A percentile compares a stretch with the other conserved stretches of the same genome.
phyloP scores from a whole-genome alignment of 2,797 vertebrate species.

The Helostoma temminkii region DNA sequence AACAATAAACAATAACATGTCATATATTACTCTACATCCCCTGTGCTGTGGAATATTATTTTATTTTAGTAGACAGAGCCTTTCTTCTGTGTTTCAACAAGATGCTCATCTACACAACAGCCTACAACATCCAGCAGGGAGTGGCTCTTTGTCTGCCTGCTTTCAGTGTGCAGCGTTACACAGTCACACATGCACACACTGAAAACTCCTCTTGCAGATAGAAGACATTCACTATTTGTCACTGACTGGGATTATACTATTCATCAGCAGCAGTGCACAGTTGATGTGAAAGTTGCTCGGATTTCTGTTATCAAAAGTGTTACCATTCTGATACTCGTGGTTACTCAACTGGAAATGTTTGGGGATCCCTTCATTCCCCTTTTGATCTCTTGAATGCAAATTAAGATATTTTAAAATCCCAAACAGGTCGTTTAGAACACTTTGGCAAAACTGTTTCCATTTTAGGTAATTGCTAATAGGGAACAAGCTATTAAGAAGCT shows the following conservation, averaged over 20 bases:
- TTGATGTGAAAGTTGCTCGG: conserved; percentile 60
- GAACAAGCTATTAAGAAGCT: conserved; percentile 58
- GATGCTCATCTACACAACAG: conserved; percentile 42
- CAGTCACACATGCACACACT: conserved; percentile 21
- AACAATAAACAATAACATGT: conserved; percentile 56
- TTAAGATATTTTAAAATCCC: conserved; percentile 48
- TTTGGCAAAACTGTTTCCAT: conserved; percentile 57
- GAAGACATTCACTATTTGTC: conserved; percentile 55
- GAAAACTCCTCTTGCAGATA: conserved; percentile 46
- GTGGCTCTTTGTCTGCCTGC: conserved; percentile 71
- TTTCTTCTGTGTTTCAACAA: conserved; percentile 34
- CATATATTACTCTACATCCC: conserved; percentile 61
- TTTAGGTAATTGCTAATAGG: conserved; percentile 68
- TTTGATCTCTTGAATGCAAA: conserved; percentile 46
- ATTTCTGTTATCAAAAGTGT: conserved; percentile 61
- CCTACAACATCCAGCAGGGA: conserved; percentile 54
- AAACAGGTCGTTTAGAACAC: conserved; percentile 37
- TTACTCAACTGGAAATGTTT: conserved; percentile 53
- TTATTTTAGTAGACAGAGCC: conserved; percentile 35
- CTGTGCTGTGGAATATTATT: conserved; percentile 49
- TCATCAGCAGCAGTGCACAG: conserved; percentile 51
- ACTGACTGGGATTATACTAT: conserved; percentile 61
- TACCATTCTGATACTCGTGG: conserved; percentile 31
- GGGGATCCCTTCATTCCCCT: conserved; percentile 19
- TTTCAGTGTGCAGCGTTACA: conserved; percentile 16